Percentiles rank a stretch among this genome's conserved stretches.
phyloP scores from a whole-genome alignment of 1,140 invertebrate genomes.

The Pararge aegeria region DNA sequence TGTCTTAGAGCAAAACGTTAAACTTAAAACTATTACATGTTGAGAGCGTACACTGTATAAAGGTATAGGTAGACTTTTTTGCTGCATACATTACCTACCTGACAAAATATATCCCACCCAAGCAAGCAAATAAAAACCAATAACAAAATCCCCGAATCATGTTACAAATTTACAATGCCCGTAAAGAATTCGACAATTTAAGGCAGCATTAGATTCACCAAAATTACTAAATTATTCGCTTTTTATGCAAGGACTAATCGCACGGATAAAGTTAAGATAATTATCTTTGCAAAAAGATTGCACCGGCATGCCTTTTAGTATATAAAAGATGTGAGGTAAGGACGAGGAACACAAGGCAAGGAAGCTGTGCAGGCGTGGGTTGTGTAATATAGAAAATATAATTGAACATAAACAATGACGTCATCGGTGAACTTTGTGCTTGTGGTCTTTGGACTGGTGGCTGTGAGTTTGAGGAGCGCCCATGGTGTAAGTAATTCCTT shows the following conservation, averaged over 20 bases:
- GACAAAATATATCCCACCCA: no score
- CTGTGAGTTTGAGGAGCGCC: slow-evolving; percentile 2
- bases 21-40: no score
- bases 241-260: slow-evolving; percentile 22
- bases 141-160: background rate
- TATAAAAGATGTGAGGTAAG: slow-evolving; percentile 23
- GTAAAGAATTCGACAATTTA: slow-evolving; percentile 3
- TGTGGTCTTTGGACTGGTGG: slow-evolving; percentile 6
- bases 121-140: no score
- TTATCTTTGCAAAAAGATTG: slow-evolving; percentile 23
- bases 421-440: slow-evolving; percentile 1
- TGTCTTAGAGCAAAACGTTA: no score
- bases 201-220: background rate
- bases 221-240: slow-evolving; percentile 17
- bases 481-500: slow-evolving; percentile 3
- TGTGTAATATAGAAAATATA: background rate
- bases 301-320: slow-evolving; percentile 20
- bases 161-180: slow-evolving; percentile 1
- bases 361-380: slow-evolving; percentile 11
- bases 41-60: no score
- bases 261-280: slow-evolving; percentile 20
- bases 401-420: background rate
- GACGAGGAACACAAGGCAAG: slow-evolving; percentile 16
- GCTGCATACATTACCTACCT: no score
- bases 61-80: no score